phyloP scores from a whole-genome alignment of 2,888 invertebrate genomes.

The Taphrorychus bicolor region DNA sequence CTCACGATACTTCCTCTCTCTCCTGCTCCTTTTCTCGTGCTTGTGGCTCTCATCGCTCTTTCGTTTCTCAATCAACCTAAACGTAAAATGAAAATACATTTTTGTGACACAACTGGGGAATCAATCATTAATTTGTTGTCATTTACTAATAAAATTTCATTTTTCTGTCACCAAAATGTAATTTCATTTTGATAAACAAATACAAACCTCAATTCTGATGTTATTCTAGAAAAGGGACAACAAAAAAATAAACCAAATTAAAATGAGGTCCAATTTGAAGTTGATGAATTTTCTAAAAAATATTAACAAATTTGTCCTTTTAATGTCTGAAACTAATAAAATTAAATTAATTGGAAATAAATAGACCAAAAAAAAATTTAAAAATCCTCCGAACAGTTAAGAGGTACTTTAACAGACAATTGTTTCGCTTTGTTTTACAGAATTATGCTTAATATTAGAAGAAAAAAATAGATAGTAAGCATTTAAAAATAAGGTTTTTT shows the following conservation, averaged over 20 bases:
- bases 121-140: too few species aligned
- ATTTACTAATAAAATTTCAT: neutral
- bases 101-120: constrained; percentile 20
- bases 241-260: constrained; percentile 22
- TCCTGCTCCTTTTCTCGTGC: constrained; percentile 46
- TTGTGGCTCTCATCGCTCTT: constrained; percentile 66
- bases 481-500: too few species aligned
- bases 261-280: neutral
- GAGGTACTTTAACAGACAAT: too few species aligned
- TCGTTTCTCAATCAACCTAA: constrained; percentile 37
- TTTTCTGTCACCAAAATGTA: constrained; percentile 31
- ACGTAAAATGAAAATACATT: constrained; percentile 10
- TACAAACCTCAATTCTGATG: constrained; percentile 39
- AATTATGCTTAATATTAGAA: too few species aligned
- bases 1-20: constrained; percentile 48
- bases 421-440: too few species aligned
- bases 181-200: constrained; percentile 26
- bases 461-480: too few species aligned
- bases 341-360: neutral
- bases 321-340: neutral
- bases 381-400: too few species aligned
- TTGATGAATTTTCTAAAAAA: neutral
- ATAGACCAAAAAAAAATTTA: neutral
- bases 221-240: constrained; percentile 31
- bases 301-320: neutral